Evolutionary conservation across 2,888 invertebrate genomes (phyloP).

Genomic region (Pseudococcus longispinus): DNA sequence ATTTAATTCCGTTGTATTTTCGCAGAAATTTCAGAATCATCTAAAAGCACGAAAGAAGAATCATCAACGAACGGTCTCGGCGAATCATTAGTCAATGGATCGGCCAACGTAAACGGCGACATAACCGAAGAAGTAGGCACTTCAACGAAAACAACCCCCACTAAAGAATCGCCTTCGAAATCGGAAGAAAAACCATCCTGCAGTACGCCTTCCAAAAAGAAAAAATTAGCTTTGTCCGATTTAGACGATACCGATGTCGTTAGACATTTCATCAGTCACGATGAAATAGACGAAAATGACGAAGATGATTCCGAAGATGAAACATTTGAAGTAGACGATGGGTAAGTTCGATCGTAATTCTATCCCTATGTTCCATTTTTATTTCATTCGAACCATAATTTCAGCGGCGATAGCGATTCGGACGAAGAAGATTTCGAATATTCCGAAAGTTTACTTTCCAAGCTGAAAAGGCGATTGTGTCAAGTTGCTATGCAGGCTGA

Average conservation of each 20-base stretch:
- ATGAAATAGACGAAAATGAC: slow-evolving; percentile 53
- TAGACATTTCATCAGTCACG: slow-evolving; percentile 49
- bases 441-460: not conserved
- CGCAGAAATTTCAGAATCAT: not conserved
- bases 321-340: slow-evolving; percentile 51
- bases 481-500: not conserved
- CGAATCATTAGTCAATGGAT: slow-evolving; percentile 30
- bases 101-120: slow-evolving; percentile 36
- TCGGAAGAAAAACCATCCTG: too few relatives aligned
- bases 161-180: not conserved
- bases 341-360: slow-evolving; percentile 36
- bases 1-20: not conserved
- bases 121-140: not conserved
- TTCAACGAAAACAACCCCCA: not conserved
- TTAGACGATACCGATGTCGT: slow-evolving; percentile 37
- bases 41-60: slow-evolving; percentile 1
- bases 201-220: slow-evolving; percentile 33
- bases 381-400: not conserved
- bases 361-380: not conserved
- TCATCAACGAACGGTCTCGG: not conserved
- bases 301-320: slow-evolving; percentile 58
- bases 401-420: slow-evolving; percentile 61
- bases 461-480: slow-evolving; percentile 28
- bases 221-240: slow-evolving; percentile 47
- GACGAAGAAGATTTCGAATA: slow-evolving; percentile 60